Evolutionary conservation across 2,113 vertebrate genomes (phyloP).

Genomic region (Malurus alboscapulatus): DNA sequence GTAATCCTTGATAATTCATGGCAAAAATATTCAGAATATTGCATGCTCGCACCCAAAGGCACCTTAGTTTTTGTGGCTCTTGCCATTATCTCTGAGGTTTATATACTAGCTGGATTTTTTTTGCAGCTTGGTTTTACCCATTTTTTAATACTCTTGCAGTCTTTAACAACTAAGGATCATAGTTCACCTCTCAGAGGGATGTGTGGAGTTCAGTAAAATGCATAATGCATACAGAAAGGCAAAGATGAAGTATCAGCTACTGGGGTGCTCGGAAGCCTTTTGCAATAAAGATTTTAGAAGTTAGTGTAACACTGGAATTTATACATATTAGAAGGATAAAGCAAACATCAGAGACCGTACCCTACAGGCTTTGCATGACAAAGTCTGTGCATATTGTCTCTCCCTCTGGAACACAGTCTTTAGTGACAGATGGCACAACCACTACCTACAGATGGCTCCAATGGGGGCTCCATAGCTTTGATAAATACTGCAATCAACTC

Average conservation of each 20-base stretch:
- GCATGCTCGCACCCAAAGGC: neutral
- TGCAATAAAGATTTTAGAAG: neutral
- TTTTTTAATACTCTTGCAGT: neutral
- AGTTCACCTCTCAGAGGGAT: constrained; percentile 11
- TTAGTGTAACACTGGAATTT: neutral
- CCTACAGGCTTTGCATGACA: neutral
- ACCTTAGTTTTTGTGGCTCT: neutral
- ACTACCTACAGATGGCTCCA: constrained; percentile 61
- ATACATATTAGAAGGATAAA: neutral
- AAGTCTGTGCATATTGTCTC: constrained; percentile 33
- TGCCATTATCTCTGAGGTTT: neutral
- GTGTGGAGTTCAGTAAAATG: neutral
- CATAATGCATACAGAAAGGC: neutral
- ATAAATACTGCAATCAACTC: constrained; percentile 68
- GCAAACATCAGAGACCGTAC: constrained; percentile 17
- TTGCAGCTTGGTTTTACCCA: neutral
- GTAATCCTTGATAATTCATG: constrained; percentile 24
- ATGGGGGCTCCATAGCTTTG: constrained; percentile 53
- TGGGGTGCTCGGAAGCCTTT: neutral
- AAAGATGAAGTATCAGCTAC: neutral
- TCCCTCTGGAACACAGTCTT: constrained; percentile 50
- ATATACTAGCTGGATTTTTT: neutral
- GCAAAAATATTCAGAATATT: constrained; percentile 21
- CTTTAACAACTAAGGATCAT: neutral
- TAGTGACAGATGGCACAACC: constrained; percentile 55